Conservation (phyloP, 2,113 vertebrate genomes). For the Ammodytes dubius region DNA sequence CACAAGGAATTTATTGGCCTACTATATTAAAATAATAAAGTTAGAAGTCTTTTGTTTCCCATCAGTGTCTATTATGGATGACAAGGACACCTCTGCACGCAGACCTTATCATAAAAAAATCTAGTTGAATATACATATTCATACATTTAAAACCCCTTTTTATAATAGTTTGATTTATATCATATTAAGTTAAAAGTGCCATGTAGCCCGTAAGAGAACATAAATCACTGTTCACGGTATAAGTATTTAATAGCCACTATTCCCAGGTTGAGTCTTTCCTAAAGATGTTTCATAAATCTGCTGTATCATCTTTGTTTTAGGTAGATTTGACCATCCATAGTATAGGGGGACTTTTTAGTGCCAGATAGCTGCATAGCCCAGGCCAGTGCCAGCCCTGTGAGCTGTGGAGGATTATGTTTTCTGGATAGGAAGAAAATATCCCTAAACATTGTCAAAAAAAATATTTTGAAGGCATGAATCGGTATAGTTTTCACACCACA, state of each 20-base stretch:
- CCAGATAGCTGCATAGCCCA: not conserved
- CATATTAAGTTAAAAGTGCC: constrained; percentile 43
- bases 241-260: constrained; percentile 43
- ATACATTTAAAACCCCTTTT: constrained; percentile 39
- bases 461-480: constrained; percentile 39
- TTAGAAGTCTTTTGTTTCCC: constrained; percentile 59
- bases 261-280: not conserved
- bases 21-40: constrained; percentile 33
- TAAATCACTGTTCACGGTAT: constrained; percentile 36
- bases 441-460: constrained; percentile 26
- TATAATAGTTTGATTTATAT: constrained; percentile 48
- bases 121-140: constrained; percentile 34
- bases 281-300: constrained; percentile 14
- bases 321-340: not conserved
- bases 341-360: not conserved
- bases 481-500: constrained; percentile 37
- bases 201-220: constrained; percentile 12
- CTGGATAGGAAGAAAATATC: constrained; percentile 28
- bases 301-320: constrained; percentile 17
- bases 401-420: constrained; percentile 40
- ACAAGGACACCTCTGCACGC: constrained; percentile 49
- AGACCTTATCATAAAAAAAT: constrained; percentile 39
- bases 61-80: constrained; percentile 52
- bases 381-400: constrained; percentile 10
- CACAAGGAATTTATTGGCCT: constrained; percentile 45